Evolutionary conservation across 2,888 invertebrate genomes (phyloP), one percentile per base, ranked within the genome.

Genomic region (Spodoptera picta): DNA sequence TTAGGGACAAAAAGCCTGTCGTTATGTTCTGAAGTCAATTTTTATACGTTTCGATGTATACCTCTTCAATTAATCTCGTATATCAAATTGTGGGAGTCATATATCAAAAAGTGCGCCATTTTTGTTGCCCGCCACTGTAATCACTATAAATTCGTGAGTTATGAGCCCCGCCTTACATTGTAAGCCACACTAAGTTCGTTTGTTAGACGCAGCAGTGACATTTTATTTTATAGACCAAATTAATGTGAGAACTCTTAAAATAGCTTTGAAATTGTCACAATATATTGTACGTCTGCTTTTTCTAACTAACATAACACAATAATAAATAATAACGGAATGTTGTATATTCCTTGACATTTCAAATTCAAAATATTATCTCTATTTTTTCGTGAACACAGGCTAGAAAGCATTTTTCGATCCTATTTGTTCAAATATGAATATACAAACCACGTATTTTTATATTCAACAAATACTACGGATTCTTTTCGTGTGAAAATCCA

Each of bases 61-160:
- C 51, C 49, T 49, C 46, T 47, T 52, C 68, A 73, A 69, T 69
- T 69, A 69, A 69, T 69, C 68, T 56, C 44, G 49, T 50, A 57
- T 52, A 36, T 36, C 36, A 36, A 7, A 36, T 36, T 36, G 49
- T 56, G 24, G 65, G 44, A 27, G 60, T 59, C 75, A 49, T 73
- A 61, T 57, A 60, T 73, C 73, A 73, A 61, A 36, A 72, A 59
- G 45, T 64, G 58, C 45, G 53, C 71, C 43, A 67, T 71, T 76
- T 75, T 75, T 72, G 68, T 57, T 75, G 54, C 57, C 58, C 49
- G 59, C 67, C 68, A 67, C 45, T 72, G 73, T 76, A 74, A 76
- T 74, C 67, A 76, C 76, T 73, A 67, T 74, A 75, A 72, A 74
- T 64, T 66, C 49, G 59, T 62, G 63, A 75, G 65, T 73, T 73